These are phyloP conservation scores for Geotrupes spiniger DNA, from an alignment of 2,888 invertebrate species.

Conservation along the genomic window DNA sequence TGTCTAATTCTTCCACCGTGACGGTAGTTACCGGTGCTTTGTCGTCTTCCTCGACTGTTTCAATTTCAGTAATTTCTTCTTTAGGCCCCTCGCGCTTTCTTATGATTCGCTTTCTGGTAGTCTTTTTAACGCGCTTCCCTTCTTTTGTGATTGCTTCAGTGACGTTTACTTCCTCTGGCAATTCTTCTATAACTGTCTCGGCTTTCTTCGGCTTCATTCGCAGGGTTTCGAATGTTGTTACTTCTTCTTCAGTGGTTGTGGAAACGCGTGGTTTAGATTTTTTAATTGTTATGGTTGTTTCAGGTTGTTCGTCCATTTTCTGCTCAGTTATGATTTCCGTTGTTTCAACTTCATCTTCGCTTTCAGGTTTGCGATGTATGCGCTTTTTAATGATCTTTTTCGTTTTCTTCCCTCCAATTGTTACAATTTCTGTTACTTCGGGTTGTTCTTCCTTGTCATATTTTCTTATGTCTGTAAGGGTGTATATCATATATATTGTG, in stretches of 20 bases:
- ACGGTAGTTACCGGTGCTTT: constrained; percentile 48
- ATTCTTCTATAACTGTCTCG: constrained; percentile 27
- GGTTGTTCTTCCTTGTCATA: constrained; percentile 22
- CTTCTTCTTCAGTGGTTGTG: constrained; percentile 18
- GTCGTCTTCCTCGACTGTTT: constrained; percentile 48
- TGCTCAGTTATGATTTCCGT: constrained; percentile 39
- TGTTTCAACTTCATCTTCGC: constrained; percentile 24
- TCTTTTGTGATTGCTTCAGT: constrained; percentile 33
- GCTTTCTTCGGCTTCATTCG: constrained; percentile 15
- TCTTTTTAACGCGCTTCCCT: constrained; percentile 37
- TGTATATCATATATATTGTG: too few species aligned
- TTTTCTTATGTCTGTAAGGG: constrained; percentile 1
- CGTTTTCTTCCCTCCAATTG: constrained; percentile 13
- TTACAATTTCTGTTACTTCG: constrained; percentile 33
- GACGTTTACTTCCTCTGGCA: constrained; percentile 33
- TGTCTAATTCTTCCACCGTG: constrained; percentile 44
- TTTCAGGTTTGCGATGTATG: constrained; percentile 37
- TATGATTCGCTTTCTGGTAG: constrained; percentile 38
- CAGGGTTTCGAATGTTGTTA: neutral
- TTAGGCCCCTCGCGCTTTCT: constrained; percentile 42
- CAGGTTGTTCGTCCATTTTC: constrained; percentile 50
- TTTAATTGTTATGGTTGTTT: constrained; percentile 46
- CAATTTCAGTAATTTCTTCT: constrained; percentile 50
- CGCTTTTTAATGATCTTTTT: constrained; percentile 31
- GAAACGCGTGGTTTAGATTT: constrained; percentile 13